Evolutionary conservation across 2,113 vertebrate species (phyloP), one percentile per base, ranked within the genome.

Genomic region (Litocranius walleri): DNA sequence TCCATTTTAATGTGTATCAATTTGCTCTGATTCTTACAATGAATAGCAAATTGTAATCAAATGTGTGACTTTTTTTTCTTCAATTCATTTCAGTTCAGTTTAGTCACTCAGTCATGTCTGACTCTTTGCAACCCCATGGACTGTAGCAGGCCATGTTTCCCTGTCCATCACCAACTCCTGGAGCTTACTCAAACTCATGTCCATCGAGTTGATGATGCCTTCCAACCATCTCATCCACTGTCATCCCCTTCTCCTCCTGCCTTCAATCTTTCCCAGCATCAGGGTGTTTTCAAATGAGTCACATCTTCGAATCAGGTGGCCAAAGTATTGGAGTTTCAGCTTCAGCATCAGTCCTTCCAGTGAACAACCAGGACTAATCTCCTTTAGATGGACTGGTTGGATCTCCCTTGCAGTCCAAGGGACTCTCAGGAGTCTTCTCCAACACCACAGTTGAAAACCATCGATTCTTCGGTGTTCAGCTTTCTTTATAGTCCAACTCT

Each of bases 391-490:
- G 64, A 67, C 64, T 7, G 4, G 64, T 36, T 67, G 33, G 17
- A 67, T 36, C 8, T 36, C 17, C 64, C 64, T 67, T 67, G 17
- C 64, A 67, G 64, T 67, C 17, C n/a, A 36, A 67, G n/a, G 64
- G 33, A 67, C 30, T n/a, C 62, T 64, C 15, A 64, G 8, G 62
- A 64, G 3, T 36, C n/a, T 67, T 67, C n/a, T n/a, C 64, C 64
- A 67, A 67, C 64, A 36, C n/a, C 9, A 67, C n/a, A 67, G 64
- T 36, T 67, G 17, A 36, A 67, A 67, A 67, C n/a, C 64, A 21
- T 36, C 0, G 0, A 67, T 36, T 36, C n/a, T 67, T 67, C 0
- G 2, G 17, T 2, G 1, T 17, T 67, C n/a, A 67, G n/a, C 33
- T 36, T 21, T 67, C 17, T 67, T 36, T 36, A 11, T 36, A 67